Conservation (phyloP, 2,113 vertebrate species). For the Gymnobelideus leadbeateri region DNA sequence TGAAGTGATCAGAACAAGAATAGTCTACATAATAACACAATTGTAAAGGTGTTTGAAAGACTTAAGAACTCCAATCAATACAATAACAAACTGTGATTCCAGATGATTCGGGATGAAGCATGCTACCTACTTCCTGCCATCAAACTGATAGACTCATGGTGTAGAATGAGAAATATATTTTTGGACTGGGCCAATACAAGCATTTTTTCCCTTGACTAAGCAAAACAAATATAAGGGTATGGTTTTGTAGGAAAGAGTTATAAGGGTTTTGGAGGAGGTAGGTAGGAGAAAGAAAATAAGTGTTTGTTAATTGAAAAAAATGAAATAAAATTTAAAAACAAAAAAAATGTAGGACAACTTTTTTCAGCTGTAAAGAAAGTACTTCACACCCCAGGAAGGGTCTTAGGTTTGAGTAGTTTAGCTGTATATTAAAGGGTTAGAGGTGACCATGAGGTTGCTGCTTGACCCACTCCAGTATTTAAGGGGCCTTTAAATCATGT, state of each 20-base stretch:
- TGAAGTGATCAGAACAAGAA: background rate
- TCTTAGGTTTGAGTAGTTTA: background rate
- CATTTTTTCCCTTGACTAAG: background rate
- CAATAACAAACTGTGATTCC: background rate
- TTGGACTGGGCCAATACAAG: background rate
- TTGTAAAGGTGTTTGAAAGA: background rate
- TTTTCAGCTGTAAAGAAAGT: background rate
- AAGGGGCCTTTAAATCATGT: background rate
- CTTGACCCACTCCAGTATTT: background rate
- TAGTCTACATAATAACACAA: background rate
- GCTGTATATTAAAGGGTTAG: background rate
- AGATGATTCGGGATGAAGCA: background rate
- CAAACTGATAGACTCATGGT: background rate
- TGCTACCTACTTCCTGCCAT: background rate
- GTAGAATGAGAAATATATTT: background rate
- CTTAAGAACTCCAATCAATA: background rate
- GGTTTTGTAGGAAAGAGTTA: background rate
- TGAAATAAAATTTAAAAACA: background rate
- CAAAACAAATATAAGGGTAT: background rate
- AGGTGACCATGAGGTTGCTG: background rate
- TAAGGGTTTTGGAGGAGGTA: background rate
- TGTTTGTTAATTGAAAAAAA: background rate
- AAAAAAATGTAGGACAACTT: background rate
- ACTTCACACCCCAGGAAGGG: background rate
- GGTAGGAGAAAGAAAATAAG: background rate